These are phyloP conservation scores for Archocentrus centrarchus DNA, from an alignment of 2,113 vertebrate species.

Conservation along the genomic window DNA sequence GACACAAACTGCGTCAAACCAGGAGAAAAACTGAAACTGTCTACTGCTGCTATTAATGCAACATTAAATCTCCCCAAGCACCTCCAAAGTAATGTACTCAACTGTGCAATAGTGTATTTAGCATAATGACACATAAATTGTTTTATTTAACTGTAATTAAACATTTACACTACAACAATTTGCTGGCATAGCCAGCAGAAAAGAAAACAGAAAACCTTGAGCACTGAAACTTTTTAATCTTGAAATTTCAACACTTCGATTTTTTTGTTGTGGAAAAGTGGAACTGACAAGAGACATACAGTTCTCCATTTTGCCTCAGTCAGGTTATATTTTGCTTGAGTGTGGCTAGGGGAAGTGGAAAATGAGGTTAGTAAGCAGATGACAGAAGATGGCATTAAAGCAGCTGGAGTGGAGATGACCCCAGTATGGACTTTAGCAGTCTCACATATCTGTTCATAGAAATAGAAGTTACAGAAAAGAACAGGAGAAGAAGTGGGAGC, in stretches of 20 bases:
- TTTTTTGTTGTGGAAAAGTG: not conserved
- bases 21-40: not conserved
- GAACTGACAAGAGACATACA: no score
- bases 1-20: not conserved
- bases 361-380: conserved; percentile 25
- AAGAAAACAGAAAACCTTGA: not conserved
- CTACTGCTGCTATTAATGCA: not conserved
- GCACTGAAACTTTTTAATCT: no score
- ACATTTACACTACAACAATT: not conserved
- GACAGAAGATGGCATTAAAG: conserved; percentile 44
- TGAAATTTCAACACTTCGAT: not conserved
- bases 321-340: not conserved
- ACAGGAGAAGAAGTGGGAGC: not conserved
- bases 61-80: not conserved
- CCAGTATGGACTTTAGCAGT: not conserved
- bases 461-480: not conserved
- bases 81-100: not conserved
- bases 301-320: not conserved
- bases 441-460: conserved; percentile 23
- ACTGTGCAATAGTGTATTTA: not conserved
- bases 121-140: rapidly evolving
- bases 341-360: conserved; percentile 4
- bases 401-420: not conserved
- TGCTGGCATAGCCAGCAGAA: not conserved
- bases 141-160: not conserved